Evolutionary conservation across 2,113 vertebrate genomes (phyloP).

Genomic region (Nesogale talazaci): DNA sequence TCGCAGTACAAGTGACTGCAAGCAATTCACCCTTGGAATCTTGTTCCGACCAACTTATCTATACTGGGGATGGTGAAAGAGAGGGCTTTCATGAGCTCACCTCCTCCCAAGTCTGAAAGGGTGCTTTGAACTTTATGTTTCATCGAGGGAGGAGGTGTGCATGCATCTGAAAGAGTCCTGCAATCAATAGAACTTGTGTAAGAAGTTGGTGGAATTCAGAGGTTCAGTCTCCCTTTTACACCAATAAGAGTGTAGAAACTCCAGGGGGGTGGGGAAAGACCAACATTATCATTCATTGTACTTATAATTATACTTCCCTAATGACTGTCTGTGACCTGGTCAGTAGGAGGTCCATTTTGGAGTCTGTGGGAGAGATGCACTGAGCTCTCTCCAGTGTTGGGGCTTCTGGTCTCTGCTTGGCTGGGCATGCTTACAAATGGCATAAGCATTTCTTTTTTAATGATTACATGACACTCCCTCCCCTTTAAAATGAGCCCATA

Average conservation of each 20-base stretch:
- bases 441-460: constrained; percentile 34
- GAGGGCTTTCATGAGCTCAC: background rate
- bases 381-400: background rate
- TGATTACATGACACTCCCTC: constrained; percentile 54
- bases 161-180: background rate
- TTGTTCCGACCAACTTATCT: background rate
- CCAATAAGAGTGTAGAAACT: background rate
- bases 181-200: constrained; percentile 23
- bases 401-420: constrained; percentile 44
- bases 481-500: constrained; percentile 70
- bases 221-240: background rate
- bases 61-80: background rate
- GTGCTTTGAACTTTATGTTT: background rate
- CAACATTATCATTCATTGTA: constrained; percentile 32
- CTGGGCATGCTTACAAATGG: constrained; percentile 36
- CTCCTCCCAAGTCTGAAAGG: no score
- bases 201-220: constrained; percentile 4
- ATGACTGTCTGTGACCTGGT: constrained; percentile 1
- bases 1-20: background rate
- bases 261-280: background rate
- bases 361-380: background rate
- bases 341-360: constrained; percentile 4
- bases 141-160: constrained; percentile 58
- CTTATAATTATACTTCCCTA: constrained; percentile 61
- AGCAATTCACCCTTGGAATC: background rate